phyloP scores from a whole-genome alignment of 2,888 invertebrate species.

The Nymphalis polychloros region DNA sequence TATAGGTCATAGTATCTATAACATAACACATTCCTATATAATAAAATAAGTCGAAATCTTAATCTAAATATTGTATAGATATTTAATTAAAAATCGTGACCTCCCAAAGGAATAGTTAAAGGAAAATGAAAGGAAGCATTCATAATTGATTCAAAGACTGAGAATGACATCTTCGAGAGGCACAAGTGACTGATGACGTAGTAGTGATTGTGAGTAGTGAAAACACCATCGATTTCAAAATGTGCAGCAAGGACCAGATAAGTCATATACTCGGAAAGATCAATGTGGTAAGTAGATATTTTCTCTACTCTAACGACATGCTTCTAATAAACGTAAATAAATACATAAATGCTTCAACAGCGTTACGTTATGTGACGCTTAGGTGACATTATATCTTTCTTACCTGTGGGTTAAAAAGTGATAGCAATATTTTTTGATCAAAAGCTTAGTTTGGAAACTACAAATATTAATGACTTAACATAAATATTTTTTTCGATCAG shows the following conservation, averaged over 20 bases:
- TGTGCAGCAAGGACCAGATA: slow-evolving; percentile 88
- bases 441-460: too few species aligned
- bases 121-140: slow-evolving; percentile 2
- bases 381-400: too few species aligned
- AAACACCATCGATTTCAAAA: slow-evolving; percentile 45
- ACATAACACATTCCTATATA: too few species aligned
- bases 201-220: slow-evolving; percentile 58
- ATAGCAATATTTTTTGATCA: too few species aligned
- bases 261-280: slow-evolving; percentile 87
- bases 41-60: not conserved
- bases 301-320: not conserved
- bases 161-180: slow-evolving; percentile 14
- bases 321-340: not conserved
- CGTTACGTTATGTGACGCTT: too few species aligned
- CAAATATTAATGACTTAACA: too few species aligned
- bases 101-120: slow-evolving; percentile 44
- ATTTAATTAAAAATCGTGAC: slow-evolving; percentile 32
- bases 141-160: slow-evolving; percentile 10
- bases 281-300: slow-evolving; percentile 84
- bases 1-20: not conserved
- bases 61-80: not conserved
- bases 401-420: too few species aligned
- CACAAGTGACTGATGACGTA: slow-evolving; percentile 46
- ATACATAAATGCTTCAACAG: too few species aligned
- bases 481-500: too few species aligned